A percentile compares a stretch with the other conserved stretches of the same genome.
These are phyloP conservation scores for Bombus haemorrhoidalis DNA, from an alignment of 1,140 invertebrate species.

Conservation along the genomic window DNA sequence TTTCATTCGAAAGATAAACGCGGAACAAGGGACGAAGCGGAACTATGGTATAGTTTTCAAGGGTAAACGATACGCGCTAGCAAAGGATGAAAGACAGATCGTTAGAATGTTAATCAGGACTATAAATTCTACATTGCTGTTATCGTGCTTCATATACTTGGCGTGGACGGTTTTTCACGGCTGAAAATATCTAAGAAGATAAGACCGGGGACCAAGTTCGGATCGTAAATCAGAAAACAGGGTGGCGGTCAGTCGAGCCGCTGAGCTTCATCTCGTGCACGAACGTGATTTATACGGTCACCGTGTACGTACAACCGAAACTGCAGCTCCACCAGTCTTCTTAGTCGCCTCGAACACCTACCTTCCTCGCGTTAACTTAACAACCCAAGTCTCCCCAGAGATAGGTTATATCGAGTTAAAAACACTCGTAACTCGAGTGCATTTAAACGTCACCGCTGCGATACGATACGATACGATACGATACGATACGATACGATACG, in stretches of 20 bases:
- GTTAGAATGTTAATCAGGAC: constrained; percentile 62
- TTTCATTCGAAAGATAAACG: background rate
- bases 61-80: background rate
- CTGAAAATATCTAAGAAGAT: constrained; percentile 65
- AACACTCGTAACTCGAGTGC: constrained; percentile 8
- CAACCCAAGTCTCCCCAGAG: background rate
- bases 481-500: too few relatives aligned
- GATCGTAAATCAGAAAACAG: constrained; percentile 69
- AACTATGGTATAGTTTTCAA: background rate
- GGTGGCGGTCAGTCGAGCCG: constrained; percentile 62
- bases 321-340: constrained; percentile 26
- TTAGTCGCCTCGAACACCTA: constrained; percentile 29
- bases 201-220: constrained; percentile 65
- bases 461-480: too few relatives aligned
- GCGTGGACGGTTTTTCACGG: constrained; percentile 52
- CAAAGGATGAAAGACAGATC: background rate
- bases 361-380: constrained; percentile 15
- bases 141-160: constrained; percentile 58
- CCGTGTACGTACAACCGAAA: constrained; percentile 32
- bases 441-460: background rate
- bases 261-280: constrained; percentile 61
- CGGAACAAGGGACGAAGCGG: background rate
- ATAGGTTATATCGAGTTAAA: background rate
- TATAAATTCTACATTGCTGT: constrained; percentile 52
- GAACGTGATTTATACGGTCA: constrained; percentile 66